Evolutionary conservation across 1,140 invertebrate genomes (phyloP).

Genomic region (Caligus rogercresseyi): DNA sequence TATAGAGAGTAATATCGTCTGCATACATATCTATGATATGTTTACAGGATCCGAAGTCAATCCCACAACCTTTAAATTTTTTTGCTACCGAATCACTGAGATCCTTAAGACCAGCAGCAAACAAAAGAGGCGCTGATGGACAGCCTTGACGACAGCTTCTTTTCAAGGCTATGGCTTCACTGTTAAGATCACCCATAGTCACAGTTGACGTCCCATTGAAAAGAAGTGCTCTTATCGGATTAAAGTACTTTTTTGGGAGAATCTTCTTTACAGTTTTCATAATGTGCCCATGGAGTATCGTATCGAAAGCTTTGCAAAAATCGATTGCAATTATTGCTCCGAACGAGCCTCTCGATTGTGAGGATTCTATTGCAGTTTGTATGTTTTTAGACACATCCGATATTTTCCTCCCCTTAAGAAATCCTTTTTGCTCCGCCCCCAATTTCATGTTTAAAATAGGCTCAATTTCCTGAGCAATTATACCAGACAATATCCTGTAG

Average conservation of each 20-base stretch:
- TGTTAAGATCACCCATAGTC: not conserved
- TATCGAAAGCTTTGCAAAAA: not conserved
- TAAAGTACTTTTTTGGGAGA: not conserved
- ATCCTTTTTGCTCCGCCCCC: not conserved
- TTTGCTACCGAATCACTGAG: not conserved
- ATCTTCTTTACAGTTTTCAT: not conserved
- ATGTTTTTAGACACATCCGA: not conserved
- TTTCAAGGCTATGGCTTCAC: not conserved
- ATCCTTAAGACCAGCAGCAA: no score
- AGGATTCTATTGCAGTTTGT: not conserved
- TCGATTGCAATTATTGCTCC: not conserved
- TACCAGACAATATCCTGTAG: not conserved
- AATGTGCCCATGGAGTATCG: not conserved
- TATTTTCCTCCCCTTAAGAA: not conserved
- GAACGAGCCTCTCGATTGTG: not conserved
- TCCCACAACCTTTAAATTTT: no score
- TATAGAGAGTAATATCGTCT: not conserved
- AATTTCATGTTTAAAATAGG: not conserved
- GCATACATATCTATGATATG: not conserved
- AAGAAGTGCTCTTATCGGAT: not conserved
- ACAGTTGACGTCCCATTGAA: not conserved
- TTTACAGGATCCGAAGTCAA: not conserved
- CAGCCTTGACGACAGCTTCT: not conserved
- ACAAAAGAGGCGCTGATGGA: not conserved
- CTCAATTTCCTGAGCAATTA: not conserved